Conservation (phyloP, 1,140 invertebrate genomes). For the Patella vulgata region DNA sequence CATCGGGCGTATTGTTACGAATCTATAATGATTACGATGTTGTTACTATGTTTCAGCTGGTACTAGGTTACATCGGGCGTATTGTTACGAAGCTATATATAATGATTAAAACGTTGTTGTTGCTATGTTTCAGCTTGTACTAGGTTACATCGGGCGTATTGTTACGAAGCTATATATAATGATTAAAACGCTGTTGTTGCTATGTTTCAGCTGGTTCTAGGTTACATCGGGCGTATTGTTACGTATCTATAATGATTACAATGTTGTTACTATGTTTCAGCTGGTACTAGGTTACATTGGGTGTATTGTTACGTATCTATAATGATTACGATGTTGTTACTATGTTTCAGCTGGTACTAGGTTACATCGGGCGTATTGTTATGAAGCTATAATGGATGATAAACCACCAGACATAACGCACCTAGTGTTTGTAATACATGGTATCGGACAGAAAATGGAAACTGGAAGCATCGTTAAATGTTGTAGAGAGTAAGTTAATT, state of each 20-base stretch:
- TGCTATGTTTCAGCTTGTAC: slow-evolving; percentile 71
- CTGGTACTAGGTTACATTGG: no score
- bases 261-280: no score
- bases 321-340: no score
- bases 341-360: slow-evolving; percentile 71
- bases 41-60: slow-evolving; percentile 71
- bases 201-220: no score
- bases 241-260: no score
- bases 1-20: no score
- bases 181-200: no score
- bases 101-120: no score
- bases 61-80: slow-evolving; percentile 74
- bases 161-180: slow-evolving; percentile 69
- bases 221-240: no score
- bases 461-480: slow-evolving; percentile 78
- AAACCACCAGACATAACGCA: slow-evolving; percentile 80
- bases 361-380: slow-evolving; percentile 75
- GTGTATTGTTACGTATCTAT: no score
- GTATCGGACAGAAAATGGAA: slow-evolving; percentile 82
- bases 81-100: slow-evolving; percentile 70
- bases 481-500: slow-evolving; percentile 72
- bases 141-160: slow-evolving; percentile 75
- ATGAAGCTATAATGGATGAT: slow-evolving; percentile 71
- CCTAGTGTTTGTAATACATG: slow-evolving; percentile 81
- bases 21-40: no score